A percentile compares a stretch with the other conserved stretches of the same genome.
phyloP scores from a whole-genome alignment of 2,113 vertebrate species.

The Zosterops borbonicus region DNA sequence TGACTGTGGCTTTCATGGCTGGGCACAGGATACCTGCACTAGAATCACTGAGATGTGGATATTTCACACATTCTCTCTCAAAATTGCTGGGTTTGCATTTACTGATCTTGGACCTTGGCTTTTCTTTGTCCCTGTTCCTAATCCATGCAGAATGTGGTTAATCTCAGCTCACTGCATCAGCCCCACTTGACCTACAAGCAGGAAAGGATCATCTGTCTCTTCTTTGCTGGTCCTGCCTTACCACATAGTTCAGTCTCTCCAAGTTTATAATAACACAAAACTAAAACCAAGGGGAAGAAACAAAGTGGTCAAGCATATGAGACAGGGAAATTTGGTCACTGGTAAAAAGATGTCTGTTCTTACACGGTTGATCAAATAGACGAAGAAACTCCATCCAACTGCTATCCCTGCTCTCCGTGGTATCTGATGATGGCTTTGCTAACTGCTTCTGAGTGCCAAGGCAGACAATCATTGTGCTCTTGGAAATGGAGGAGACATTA shows the following conservation, averaged over 20 bases:
- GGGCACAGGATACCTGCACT: constrained; percentile 73
- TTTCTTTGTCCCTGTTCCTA: not conserved
- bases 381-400: not conserved
- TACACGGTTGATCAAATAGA: not conserved
- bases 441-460: not conserved
- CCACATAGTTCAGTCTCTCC: not conserved
- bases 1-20: constrained; percentile 71
- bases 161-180: not conserved
- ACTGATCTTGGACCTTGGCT: not conserved
- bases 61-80: not conserved
- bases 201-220: not conserved
- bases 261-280: not conserved
- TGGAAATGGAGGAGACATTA: not conserved
- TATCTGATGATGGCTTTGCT: not conserved
- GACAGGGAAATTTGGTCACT: not conserved
- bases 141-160: not conserved
- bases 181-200: fast-evolving
- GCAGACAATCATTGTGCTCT: not conserved
- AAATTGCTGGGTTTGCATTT: not conserved
- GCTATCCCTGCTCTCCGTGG: not conserved
- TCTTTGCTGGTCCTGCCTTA: not conserved
- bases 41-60: not conserved
- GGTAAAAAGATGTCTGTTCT: not conserved
- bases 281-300: not conserved
- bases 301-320: not conserved